These are phyloP conservation scores for Beris chalybata DNA, from an alignment of 2,888 invertebrate genomes.

Conservation along the genomic window DNA sequence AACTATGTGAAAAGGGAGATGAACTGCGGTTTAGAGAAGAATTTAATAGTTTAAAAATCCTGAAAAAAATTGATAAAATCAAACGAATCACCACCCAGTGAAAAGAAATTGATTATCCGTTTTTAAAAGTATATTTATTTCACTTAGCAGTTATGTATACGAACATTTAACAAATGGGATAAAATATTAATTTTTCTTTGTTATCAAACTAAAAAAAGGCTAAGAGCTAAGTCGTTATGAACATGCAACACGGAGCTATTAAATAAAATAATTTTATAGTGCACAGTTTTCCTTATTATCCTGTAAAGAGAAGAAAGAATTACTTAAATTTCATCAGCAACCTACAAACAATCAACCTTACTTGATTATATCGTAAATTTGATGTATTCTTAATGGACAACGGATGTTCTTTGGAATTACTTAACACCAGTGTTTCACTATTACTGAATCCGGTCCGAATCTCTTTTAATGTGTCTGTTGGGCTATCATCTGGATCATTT, in stretches of 20 bases:
- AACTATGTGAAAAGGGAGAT: too few relatives aligned
- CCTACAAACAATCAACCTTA: neutral
- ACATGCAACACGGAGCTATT: constrained; percentile 8
- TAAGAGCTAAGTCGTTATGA: neutral
- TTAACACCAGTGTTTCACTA: constrained; percentile 7
- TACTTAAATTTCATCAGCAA: too few relatives aligned
- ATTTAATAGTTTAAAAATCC: too few relatives aligned
- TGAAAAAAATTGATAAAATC: too few relatives aligned
- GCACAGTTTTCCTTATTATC: constrained; percentile 34
- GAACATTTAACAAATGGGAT: neutral
- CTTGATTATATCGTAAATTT: constrained; percentile 7
- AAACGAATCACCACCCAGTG: neutral
- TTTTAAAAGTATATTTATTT: neutral
- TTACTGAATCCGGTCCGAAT: constrained; percentile 24
- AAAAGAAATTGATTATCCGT: neutral
- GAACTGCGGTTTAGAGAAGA: too few relatives aligned
- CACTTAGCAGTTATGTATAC: too few relatives aligned
- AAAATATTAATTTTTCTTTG: constrained; percentile 6
- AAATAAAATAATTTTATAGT: constrained; percentile 11
- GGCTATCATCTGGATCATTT: neutral
- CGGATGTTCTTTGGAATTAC: neutral
- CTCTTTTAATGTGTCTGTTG: neutral
- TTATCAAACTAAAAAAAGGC: constrained; percentile 4
- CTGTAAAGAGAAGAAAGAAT: constrained; percentile 17
- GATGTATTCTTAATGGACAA: constrained; percentile 21